Evolutionary conservation across 1,140 invertebrate species (phyloP).

Genomic region (Pectinophora gossypiella): DNA sequence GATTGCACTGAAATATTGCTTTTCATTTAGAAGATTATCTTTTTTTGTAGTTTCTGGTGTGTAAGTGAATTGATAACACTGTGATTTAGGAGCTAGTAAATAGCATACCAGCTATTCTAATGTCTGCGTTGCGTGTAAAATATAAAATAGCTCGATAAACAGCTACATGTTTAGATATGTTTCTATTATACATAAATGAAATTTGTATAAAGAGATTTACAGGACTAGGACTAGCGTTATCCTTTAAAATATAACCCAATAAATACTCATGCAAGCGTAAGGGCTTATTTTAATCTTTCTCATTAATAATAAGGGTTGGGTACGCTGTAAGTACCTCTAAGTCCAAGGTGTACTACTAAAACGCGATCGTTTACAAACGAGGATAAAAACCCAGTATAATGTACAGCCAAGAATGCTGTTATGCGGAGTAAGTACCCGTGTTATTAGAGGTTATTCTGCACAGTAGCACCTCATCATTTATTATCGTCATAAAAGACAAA

Average conservation of each 20-base stretch:
- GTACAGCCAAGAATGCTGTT: too few relatives aligned
- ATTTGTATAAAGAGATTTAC: not conserved
- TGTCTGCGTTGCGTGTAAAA: too few relatives aligned
- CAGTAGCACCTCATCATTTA: slow-evolving; percentile 33
- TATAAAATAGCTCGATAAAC: too few relatives aligned
- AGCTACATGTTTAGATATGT: too few relatives aligned
- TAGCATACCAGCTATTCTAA: too few relatives aligned
- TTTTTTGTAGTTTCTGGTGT: not conserved
- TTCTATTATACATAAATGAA: too few relatives aligned
- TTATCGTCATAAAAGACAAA: slow-evolving; percentile 31
- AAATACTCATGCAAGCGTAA: not conserved
- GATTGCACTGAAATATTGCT: slow-evolving; percentile 41
- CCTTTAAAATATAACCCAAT: not conserved
- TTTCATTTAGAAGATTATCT: slow-evolving; percentile 6
- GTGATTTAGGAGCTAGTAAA: too few relatives aligned
- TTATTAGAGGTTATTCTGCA: slow-evolving; percentile 54
- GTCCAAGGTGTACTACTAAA: not conserved
- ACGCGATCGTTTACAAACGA: not conserved
- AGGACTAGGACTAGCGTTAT: not conserved
- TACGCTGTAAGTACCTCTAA: not conserved
- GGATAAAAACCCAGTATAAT: too few relatives aligned
- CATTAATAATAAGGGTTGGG: not conserved
- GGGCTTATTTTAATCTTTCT: not conserved
- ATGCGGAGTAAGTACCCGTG: slow-evolving; percentile 41
- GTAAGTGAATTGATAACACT: too few relatives aligned